Percentiles rank a stretch among this genome's conserved stretches.
Evolutionary conservation across 2,113 vertebrate species (phyloP).

Genomic region (Larimichthys polyactis): DNA sequence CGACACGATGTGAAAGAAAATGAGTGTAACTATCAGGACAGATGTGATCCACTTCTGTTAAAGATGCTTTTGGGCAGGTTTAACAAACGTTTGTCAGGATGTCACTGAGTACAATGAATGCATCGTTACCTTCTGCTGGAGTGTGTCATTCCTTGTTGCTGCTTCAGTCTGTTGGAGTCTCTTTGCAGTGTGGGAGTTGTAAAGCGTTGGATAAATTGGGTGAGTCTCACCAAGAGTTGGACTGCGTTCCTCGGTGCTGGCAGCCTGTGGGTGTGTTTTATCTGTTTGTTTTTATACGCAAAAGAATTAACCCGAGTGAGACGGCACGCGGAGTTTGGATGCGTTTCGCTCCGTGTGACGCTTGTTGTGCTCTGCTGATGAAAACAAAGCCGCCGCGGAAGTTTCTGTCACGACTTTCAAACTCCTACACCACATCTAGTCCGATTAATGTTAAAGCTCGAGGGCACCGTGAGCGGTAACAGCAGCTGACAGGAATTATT

Average conservation of each 20-base stretch:
- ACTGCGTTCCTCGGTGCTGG: slow-evolving; percentile 28
- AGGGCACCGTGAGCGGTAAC: neutral
- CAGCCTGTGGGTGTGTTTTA: slow-evolving; percentile 50
- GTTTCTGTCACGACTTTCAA: slow-evolving; percentile 16
- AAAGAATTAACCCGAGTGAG: slow-evolving; percentile 32
- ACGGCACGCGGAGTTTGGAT: neutral
- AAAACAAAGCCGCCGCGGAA: slow-evolving; percentile 25
- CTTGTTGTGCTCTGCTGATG: slow-evolving; percentile 3
- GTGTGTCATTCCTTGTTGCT: neutral
- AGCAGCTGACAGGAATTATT: neutral
- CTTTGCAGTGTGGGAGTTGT: slow-evolving; percentile 46
- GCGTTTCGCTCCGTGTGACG: slow-evolving; percentile 13
- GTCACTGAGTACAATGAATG: neutral
- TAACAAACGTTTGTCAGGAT: neutral
- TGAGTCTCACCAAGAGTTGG: slow-evolving; percentile 37
- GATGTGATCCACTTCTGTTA: no score
- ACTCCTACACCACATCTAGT: slow-evolving; percentile 33
- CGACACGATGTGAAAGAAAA: neutral
- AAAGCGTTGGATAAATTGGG: slow-evolving; percentile 36
- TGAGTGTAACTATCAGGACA: neutral
- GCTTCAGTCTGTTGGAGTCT: slow-evolving; percentile 20
- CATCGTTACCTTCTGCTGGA: neutral
- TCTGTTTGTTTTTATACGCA: slow-evolving; percentile 42
- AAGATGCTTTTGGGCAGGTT: no score
- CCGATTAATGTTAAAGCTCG: neutral